phyloP scores from a whole-genome alignment of 2,113 vertebrate species.

The Syngnathus floridae region DNA sequence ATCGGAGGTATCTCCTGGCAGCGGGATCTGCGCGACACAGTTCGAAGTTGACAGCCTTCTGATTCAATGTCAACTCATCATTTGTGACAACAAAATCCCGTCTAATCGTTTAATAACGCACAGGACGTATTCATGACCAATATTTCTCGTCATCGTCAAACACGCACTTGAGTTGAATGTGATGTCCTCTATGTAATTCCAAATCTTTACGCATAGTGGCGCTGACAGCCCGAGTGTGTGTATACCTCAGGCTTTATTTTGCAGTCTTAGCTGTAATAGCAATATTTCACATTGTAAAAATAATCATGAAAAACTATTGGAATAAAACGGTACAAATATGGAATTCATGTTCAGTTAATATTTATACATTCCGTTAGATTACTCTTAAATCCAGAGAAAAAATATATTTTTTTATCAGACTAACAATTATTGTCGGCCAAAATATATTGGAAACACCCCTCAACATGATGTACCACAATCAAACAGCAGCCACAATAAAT shows the following conservation, averaged over 20 bases:
- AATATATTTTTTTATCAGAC: background rate
- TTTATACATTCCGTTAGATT: background rate
- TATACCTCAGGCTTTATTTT: background rate
- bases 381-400: background rate
- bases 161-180: background rate
- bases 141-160: background rate
- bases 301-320: background rate
- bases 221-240: background rate
- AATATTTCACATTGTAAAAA: no score
- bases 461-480: background rate
- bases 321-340: background rate
- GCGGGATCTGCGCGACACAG: background rate
- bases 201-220: constrained; percentile 31
- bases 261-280: background rate
- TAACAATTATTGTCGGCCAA: background rate
- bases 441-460: background rate
- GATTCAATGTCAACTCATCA: background rate
- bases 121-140: background rate
- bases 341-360: background rate
- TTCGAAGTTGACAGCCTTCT: background rate
- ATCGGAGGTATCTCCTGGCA: background rate
- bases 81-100: background rate
- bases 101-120: background rate
- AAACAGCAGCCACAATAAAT: background rate
- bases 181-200: constrained; percentile 3